A percentile compares a stretch with the other conserved stretches of the same genome.
Evolutionary conservation across 2,797 vertebrate genomes (phyloP).

Genomic region (Alosa sapidissima): DNA sequence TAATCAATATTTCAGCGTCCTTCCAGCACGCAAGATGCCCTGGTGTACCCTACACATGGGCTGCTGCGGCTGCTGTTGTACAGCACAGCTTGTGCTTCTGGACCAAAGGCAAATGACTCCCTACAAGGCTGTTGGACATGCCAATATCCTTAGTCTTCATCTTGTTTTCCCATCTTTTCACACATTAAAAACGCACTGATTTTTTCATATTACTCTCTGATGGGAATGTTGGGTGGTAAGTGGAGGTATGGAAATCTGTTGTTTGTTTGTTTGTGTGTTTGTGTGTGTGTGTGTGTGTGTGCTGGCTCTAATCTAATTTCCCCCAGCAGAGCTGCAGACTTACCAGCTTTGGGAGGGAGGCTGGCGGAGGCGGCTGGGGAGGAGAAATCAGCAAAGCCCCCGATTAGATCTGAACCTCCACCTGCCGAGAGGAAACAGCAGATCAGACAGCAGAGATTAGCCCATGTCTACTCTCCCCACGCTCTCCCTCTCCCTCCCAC

Average conservation of each 20-base stretch:
- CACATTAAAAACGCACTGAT: background rate
- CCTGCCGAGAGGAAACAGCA: background rate
- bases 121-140: background rate
- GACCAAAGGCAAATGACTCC: background rate
- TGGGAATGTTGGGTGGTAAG: background rate
- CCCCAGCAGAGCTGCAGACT: slow-evolving; percentile 41
- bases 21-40: background rate
- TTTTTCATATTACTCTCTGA: background rate
- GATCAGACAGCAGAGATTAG: background rate
- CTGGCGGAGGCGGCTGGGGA: slow-evolving; percentile 86
- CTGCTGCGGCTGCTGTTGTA: background rate
- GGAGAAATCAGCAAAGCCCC: slow-evolving; percentile 93
- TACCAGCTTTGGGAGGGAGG: slow-evolving; percentile 86
- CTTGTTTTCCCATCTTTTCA: background rate
- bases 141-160: background rate
- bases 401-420: slow-evolving; percentile 80
- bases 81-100: background rate
- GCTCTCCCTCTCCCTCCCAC: background rate
- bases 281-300: background rate
- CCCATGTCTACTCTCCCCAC: background rate
- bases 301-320: slow-evolving; percentile 32
- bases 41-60: background rate
- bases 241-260: background rate
- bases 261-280: background rate
- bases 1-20: slow-evolving; percentile 75